Evolutionary conservation across 2,113 vertebrate species (phyloP).

Genomic region (Galemys pyrenaicus): DNA sequence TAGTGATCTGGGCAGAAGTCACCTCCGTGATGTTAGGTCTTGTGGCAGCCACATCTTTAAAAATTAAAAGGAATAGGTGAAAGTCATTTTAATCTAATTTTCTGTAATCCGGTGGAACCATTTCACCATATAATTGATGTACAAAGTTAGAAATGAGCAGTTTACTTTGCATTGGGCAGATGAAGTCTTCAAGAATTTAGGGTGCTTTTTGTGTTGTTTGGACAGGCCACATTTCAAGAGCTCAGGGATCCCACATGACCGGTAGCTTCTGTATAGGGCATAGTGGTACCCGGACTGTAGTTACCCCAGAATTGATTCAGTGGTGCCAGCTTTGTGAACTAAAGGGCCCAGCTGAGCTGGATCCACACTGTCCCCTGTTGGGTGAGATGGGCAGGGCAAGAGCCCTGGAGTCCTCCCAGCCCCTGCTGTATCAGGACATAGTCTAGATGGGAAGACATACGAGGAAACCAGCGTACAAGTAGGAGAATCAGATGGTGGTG

Average conservation of each 20-base stretch:
- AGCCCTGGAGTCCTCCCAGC: not conserved
- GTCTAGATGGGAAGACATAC: not conserved
- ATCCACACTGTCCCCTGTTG: not conserved
- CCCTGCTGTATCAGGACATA: not conserved
- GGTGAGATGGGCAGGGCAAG: not conserved
- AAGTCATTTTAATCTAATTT: not conserved
- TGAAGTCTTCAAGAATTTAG: not conserved
- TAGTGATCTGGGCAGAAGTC: no score
- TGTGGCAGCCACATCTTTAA: not conserved
- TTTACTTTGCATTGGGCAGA: not conserved
- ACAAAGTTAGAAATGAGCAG: not conserved
- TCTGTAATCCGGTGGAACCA: not conserved
- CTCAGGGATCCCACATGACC: not conserved
- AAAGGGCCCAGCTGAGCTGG: not conserved
- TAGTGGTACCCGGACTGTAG: no score
- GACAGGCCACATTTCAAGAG: not conserved
- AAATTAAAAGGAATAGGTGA: not conserved
- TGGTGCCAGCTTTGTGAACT: not conserved
- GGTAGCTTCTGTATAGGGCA: not conserved
- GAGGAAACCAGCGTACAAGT: not conserved
- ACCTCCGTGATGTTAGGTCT: not conserved
- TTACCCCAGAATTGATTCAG: not conserved
- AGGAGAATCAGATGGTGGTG: not conserved
- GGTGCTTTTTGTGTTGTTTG: not conserved
- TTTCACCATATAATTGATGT: not conserved